These are phyloP conservation scores for Uloborus plumipes DNA, from an alignment of 2,888 invertebrate species.

Conservation along the genomic window DNA sequence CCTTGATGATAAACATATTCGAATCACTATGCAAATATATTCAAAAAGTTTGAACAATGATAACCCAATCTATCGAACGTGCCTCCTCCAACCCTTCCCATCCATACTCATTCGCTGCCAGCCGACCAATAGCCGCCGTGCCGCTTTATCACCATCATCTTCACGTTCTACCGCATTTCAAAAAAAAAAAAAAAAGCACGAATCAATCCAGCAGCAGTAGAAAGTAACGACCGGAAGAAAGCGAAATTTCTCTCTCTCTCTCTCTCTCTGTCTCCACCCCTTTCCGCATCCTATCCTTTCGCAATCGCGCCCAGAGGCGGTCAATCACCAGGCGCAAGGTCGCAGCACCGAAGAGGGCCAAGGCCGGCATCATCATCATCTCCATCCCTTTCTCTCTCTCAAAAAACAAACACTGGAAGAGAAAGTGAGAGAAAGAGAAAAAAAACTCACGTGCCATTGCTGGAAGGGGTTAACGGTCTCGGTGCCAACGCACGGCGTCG, in stretches of 20 bases:
- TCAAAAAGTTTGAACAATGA: no score
- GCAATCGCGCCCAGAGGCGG: slow-evolving; percentile 47
- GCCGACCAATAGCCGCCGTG: no score
- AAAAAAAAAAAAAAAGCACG: background rate
- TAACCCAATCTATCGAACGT: no score
- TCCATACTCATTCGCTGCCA: no score
- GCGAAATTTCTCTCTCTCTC: no score
- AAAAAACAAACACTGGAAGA: slow-evolving; percentile 31
- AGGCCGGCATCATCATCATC: slow-evolving; percentile 24
- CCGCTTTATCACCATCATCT: background rate
- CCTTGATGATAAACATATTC: no score
- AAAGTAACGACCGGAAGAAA: slow-evolving; percentile 1
- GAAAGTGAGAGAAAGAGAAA: slow-evolving; percentile 13
- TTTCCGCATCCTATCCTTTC: slow-evolving; percentile 53
- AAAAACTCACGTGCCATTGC: slow-evolving; percentile 39
- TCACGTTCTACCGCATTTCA: background rate
- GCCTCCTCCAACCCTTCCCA: no score
- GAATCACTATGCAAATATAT: no score
- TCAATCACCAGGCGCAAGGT: slow-evolving; percentile 51
- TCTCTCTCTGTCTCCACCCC: no score
- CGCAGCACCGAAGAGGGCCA: slow-evolving; percentile 41
- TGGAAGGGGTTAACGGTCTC: slow-evolving; percentile 62
- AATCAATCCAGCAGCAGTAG: slow-evolving; percentile 1
- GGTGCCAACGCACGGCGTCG: slow-evolving; percentile 20
- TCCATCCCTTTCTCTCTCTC: no score